Percentiles rank a stretch among this genome's conserved stretches.
Conservation (phyloP, 2,113 vertebrate genomes). For the Acrocephalus kingi region DNA sequence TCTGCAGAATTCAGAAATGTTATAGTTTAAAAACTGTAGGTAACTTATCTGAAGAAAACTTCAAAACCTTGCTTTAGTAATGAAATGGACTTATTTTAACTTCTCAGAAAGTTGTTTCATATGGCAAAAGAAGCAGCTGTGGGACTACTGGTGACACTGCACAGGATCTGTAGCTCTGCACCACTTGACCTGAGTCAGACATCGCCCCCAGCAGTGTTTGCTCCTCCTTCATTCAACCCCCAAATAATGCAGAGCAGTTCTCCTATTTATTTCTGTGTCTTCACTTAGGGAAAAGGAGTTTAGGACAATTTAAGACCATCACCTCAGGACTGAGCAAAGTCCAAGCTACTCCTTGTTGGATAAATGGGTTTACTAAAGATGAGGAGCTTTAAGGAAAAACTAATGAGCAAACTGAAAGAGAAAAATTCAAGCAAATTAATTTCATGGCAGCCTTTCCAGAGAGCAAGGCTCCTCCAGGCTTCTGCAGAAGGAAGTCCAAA, state of each 20-base stretch:
- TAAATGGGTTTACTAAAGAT: neutral
- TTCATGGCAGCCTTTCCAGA: neutral
- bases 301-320: neutral
- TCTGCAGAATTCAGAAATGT: neutral
- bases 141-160: neutral
- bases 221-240: neutral
- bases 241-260: neutral
- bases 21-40: neutral
- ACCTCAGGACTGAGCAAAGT: neutral
- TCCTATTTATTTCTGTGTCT: neutral
- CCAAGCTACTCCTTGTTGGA: neutral
- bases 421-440: neutral
- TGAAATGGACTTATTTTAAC: neutral
- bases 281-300: neutral
- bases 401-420: neutral
- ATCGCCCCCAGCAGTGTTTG: fast-evolving
- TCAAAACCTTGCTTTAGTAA: neutral
- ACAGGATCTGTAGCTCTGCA: neutral
- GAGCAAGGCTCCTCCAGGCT: neutral
- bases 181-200: neutral
- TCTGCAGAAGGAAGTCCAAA: neutral
- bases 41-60: neutral
- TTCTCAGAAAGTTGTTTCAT: neutral
- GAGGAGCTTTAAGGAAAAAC: neutral
- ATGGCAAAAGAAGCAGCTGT: neutral